Percentiles rank a stretch among this genome's conserved stretches.
Conservation (phyloP, 2,888 invertebrate genomes). For the Leptodirus hochenwartii region DNA sequence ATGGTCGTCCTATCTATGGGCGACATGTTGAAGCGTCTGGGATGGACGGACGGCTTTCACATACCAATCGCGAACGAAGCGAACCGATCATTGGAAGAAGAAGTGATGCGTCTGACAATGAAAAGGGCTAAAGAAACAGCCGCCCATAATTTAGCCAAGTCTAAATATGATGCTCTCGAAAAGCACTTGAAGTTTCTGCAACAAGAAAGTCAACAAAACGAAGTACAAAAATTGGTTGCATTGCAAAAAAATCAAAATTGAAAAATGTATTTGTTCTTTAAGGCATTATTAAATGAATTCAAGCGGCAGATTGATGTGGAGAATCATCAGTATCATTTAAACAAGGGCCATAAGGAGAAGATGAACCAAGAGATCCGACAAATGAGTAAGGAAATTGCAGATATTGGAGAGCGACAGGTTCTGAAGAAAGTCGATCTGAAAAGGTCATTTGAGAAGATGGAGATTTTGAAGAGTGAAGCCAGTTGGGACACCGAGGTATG, state of each 20-base stretch:
- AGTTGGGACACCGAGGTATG: constrained; percentile 48
- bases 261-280: constrained; percentile 14
- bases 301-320: constrained; percentile 51
- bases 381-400: constrained; percentile 28
- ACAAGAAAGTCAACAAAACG: constrained; percentile 35
- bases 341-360: constrained; percentile 29
- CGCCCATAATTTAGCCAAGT: constrained; percentile 27
- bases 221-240: constrained; percentile 21
- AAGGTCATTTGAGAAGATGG: constrained; percentile 39
- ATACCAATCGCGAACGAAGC: constrained; percentile 63
- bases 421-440: constrained; percentile 31
- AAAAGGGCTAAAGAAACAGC: constrained; percentile 29
- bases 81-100: constrained; percentile 38
- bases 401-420: constrained; percentile 28
- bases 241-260: constrained; percentile 4
- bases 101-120: constrained; percentile 31
- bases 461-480: constrained; percentile 42
- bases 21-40: constrained; percentile 46
- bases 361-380: constrained; percentile 30
- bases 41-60: constrained; percentile 60
- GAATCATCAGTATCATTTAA: constrained; percentile 28
- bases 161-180: constrained; percentile 20
- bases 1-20: no score
- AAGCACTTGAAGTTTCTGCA: constrained; percentile 33
- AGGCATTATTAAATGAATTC: constrained; percentile 48